Evolutionary conservation across 2,888 invertebrate genomes (phyloP).

Genomic region (Synergus itoensis): DNA sequence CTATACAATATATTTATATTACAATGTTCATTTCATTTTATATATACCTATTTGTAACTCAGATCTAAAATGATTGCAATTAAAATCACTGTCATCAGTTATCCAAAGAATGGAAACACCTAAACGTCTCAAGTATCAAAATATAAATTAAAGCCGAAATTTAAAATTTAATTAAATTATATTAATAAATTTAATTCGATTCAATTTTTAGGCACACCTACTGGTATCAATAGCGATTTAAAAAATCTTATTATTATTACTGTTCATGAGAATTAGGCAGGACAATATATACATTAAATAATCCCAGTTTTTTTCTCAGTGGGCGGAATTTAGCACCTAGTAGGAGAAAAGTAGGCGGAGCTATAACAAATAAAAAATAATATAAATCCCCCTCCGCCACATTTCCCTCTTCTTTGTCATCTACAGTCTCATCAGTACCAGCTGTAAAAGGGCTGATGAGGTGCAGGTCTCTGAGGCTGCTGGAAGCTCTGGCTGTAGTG

Average conservation of each 20-base stretch:
- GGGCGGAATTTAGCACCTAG: neutral
- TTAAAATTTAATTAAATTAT: conserved; percentile 1
- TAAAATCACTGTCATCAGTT: neutral
- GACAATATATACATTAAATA: neutral
- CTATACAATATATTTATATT: neutral
- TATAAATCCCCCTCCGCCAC: too few relatives aligned
- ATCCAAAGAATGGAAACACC: neutral
- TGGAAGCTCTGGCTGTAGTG: conserved; percentile 72
- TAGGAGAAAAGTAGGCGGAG: neutral
- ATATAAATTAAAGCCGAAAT: neutral
- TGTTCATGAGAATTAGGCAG: neutral
- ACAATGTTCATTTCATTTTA: too few relatives aligned
- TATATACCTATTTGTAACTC: neutral
- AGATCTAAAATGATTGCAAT: neutral
- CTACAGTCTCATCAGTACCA: conserved; percentile 63
- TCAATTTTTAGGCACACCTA: neutral
- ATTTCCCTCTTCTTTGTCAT: neutral
- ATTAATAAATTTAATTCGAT: neutral
- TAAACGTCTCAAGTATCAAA: too few relatives aligned
- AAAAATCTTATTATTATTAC: conserved; percentile 27
- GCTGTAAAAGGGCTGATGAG: conserved; percentile 70
- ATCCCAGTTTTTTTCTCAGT: neutral
- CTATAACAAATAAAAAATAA: too few relatives aligned
- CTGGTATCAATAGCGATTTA: conserved; percentile 3
- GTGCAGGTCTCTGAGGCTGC: conserved; percentile 68